Conservation (phyloP, 2,888 invertebrate genomes). For the Ectropis crepuscularia region DNA sequence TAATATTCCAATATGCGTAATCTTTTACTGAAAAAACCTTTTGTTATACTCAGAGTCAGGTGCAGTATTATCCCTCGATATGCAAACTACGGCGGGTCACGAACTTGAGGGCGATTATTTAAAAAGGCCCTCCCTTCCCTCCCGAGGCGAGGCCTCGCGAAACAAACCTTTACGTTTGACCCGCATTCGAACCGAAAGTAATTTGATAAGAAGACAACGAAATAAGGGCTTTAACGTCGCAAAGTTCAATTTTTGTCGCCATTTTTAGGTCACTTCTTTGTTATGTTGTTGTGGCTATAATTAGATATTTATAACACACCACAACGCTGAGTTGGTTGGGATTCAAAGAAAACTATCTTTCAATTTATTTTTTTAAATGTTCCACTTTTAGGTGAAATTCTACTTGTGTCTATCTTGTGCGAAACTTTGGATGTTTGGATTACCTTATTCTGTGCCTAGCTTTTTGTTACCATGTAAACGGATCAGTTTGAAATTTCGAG, state of each 20-base stretch:
- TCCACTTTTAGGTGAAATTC: no score
- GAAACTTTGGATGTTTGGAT: no score
- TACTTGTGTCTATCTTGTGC: no score
- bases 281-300: not conserved
- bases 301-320: not conserved
- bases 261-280: not conserved
- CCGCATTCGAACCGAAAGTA: conserved; percentile 32
- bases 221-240: conserved; percentile 32
- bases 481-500: no score
- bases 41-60: conserved; percentile 35
- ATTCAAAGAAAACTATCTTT: no score
- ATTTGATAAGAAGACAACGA: conserved; percentile 36
- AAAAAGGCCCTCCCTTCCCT: conserved; percentile 19
- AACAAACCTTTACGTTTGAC: conserved; percentile 37
- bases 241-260: not conserved
- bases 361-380: no score
- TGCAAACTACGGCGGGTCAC: conserved; percentile 38
- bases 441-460: no score
- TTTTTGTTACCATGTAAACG: no score
- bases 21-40: conserved; percentile 6
- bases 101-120: conserved; percentile 42
- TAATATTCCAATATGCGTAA: not conserved
- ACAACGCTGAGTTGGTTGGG: no score
- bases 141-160: conserved; percentile 36
- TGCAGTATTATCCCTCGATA: conserved; percentile 38